Conservation (phyloP, 2,113 vertebrate species). For the Neoarius graeffei region DNA sequence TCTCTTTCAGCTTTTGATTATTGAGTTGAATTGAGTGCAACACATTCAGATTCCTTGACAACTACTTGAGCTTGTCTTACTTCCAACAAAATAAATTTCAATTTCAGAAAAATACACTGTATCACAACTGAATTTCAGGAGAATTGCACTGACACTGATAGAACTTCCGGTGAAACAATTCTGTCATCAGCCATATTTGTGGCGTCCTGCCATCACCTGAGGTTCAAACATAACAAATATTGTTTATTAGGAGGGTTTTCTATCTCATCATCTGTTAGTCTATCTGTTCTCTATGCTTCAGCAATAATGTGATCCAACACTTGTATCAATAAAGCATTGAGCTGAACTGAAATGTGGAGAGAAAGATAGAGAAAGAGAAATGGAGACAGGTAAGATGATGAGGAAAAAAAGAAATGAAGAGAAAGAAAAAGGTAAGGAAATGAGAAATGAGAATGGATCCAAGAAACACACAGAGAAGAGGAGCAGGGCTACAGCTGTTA, state of each 20-base stretch:
- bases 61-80: not conserved
- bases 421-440: not conserved
- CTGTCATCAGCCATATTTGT: not conserved
- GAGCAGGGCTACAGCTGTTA: not conserved
- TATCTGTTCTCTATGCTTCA: not conserved
- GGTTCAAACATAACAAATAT: not conserved
- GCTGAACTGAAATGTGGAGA: not conserved
- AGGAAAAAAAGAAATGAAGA: not conserved
- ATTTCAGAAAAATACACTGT: not conserved
- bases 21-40: not conserved
- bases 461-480: not conserved
- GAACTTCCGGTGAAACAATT: not conserved
- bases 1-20: not conserved
- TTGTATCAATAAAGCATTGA: not conserved
- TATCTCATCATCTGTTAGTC: not conserved
- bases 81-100: not conserved
- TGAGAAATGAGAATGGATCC: not conserved
- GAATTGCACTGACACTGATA: not conserved
- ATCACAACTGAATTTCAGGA: not conserved
- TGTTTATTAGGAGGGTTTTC: not conserved
- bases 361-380: conserved; percentile 30
- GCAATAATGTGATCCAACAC: not conserved
- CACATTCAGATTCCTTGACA: not conserved
- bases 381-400: conserved; percentile 11
- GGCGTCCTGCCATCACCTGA: not conserved